Evolutionary conservation across 2,888 invertebrate genomes (phyloP), one percentile per base, ranked within the genome.

Genomic region (Lucinisca nassula): DNA sequence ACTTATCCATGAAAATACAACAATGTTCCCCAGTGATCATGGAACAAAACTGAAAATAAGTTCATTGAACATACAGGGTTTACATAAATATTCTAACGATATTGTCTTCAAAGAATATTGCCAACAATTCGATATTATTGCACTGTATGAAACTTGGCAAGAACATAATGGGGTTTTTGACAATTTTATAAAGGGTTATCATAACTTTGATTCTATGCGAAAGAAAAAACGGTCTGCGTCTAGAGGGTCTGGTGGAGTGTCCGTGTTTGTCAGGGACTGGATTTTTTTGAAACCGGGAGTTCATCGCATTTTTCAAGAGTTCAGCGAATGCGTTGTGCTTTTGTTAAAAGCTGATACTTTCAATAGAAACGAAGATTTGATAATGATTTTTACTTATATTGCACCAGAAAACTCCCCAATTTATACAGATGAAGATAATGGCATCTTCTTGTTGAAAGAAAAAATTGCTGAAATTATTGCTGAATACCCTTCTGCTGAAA

Each of bases 111-210:
- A 27, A 14, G 24, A 8, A 17, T 75, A 37, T 32, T 75, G 45
- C 45, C 24, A 21, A 45, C n/a, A 75, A 49, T 75, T 45, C 45
- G 74, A 75, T 30, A 45, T 75, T 2, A 40, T 75, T 21, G 49
- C 27, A 27, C 32, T 40, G 24, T 75, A 32, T 45, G 74, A 75
- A 45, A 75, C 74, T 45, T 75, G 74, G 74, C n/a, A 40, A 27
- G 45, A 24, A 45, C 40, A 49, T 3, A 24, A 24, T 30, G 49
- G 45, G 24, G 24, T 17, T 38, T 75, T 75, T 27, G 40, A 32
- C 10, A 75, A 49, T 45, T 75, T 75, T 45, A 45, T 75, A n/a
- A 24, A 21, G 24, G 74, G 45, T 45, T 75, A 75, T 27, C 24
- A 24, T 10, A 27, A 24, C 45, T 75, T 45, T 75, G 74, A 75